These are phyloP conservation scores for Malurus splendens DNA, from an alignment of 2,797 vertebrate genomes.

Conservation along the genomic window DNA sequence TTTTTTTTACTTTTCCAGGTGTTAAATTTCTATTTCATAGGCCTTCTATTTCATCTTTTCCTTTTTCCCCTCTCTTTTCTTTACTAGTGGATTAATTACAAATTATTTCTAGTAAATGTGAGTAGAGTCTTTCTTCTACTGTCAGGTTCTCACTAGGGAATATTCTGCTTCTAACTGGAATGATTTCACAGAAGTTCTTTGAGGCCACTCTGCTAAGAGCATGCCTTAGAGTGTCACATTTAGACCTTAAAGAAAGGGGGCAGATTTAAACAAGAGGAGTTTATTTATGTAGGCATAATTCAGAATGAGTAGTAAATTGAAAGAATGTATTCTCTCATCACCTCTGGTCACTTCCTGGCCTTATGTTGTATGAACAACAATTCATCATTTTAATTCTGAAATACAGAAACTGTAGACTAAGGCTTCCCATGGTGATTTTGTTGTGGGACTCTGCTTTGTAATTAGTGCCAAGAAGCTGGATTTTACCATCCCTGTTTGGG, in stretches of 20 bases:
- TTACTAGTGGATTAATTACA: neutral
- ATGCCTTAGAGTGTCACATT: neutral
- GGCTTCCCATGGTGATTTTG: conserved; percentile 20
- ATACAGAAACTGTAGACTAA: conserved; percentile 40
- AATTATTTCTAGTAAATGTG: neutral
- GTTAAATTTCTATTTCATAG: neutral
- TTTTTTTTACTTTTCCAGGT: neutral
- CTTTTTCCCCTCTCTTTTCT: neutral
- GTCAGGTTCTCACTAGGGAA: neutral
- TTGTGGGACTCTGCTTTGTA: conserved; percentile 11
- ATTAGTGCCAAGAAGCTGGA: conserved; percentile 2
- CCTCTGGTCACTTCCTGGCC: conserved; percentile 7
- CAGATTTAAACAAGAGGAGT: neutral
- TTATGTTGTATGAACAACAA: neutral
- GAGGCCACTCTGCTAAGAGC: neutral
- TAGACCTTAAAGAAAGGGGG: neutral
- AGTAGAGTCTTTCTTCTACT: neutral
- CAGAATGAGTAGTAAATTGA: conserved; percentile 16
- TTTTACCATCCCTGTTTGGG: neutral
- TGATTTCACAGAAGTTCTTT: neutral
- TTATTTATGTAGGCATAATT: neutral
- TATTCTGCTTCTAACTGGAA: neutral
- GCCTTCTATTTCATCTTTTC: neutral
- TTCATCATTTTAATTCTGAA: conserved; percentile 38
- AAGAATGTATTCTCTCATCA: conserved; percentile 11